Percentiles rank a stretch among this genome's conserved stretches.
Evolutionary conservation across 2,888 invertebrate genomes (phyloP).

Genomic region (Zygaena filipendulae): DNA sequence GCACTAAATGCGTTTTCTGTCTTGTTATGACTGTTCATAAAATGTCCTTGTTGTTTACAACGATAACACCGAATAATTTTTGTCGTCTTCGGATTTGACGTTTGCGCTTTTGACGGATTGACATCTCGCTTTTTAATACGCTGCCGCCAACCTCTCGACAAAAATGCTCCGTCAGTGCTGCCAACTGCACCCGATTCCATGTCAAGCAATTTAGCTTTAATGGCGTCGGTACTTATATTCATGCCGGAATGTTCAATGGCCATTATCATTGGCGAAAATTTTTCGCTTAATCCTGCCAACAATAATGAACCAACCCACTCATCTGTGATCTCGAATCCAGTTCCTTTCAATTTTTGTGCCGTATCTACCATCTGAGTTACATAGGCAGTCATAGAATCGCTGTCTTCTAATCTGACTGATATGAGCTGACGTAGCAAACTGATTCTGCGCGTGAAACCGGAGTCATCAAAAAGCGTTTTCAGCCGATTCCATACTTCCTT

Average conservation of each 20-base stretch:
- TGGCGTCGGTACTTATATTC: conserved; percentile 7
- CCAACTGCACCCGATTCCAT: conserved; percentile 11
- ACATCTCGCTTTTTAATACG: conserved; percentile 7
- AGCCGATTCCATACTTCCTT: conserved; percentile 8
- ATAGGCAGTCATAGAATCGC: conserved; percentile 13
- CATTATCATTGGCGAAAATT: conserved; percentile 8
- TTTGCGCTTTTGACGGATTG: conserved; percentile 4
- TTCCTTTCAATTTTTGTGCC: conserved; percentile 8
- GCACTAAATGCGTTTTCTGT: conserved; percentile 15
- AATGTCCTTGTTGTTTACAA: conserved; percentile 14
- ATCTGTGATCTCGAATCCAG: conserved; percentile 9
- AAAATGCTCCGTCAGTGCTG: conserved; percentile 7
- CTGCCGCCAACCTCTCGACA: conserved; percentile 9
- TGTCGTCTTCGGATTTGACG: conserved; percentile 4
- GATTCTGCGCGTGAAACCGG: conserved; percentile 9
- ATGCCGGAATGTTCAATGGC: conserved; percentile 13
- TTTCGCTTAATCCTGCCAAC: conserved; percentile 9
- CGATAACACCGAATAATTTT: conserved; percentile 9
- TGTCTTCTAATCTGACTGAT: conserved; percentile 11
- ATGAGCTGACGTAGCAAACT: conserved; percentile 9
- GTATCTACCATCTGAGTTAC: conserved; percentile 12
- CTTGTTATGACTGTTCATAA: conserved; percentile 4
- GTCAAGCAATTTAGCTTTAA: conserved; percentile 12
- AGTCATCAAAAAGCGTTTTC: conserved; percentile 9
- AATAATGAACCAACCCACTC: conserved; percentile 10